Evolutionary conservation across 2,888 invertebrate species (phyloP), one percentile per base, ranked within the genome.

Genomic region (Hypselothyrea guttata): DNA sequence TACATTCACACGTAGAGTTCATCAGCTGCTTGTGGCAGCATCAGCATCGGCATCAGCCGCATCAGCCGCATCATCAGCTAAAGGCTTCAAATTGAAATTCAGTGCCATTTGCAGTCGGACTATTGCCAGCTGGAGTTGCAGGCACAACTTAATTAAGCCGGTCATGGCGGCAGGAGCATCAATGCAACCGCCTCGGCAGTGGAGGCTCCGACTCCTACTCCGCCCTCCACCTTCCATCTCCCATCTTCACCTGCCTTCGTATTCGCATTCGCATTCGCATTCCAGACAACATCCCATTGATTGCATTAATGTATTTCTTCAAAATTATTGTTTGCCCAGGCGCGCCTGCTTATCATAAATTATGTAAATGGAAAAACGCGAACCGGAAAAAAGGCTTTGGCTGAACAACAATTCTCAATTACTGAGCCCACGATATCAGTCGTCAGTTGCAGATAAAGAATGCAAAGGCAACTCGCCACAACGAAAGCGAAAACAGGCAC

Each of bases 271-370:
- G 27, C 4, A 16, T 42, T 31, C 40, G 16, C 51, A 55, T 68
- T 72, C 72, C 68, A 47, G 72, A 72, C 64, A 63, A 75, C 70
- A 82, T 71, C 59, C 81, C 79, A 85, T 82, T 82, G 81, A 82
- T 82, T 82, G 86, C 86, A 86, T 82, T 82, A 82, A 82, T 82
- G 81, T 84, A 87, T 86, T 86, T 84, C 88, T 88, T 87, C 86
- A 86, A 88, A 87, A 88, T 87, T 88, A 88, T 88, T 88, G 87
- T 87, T 87, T 86, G 88, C 76, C 75, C 88, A 84, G 75, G 84
- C 86, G 84, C 86, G 87, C 84, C 84, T 84, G 87, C 88, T 87
- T 88, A 87, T 87, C 88, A 87, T 88, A 88, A 88, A 87, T 88
- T 88, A 88, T 88, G 88, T 87, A 87, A 88, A 88, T 88, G 86